Conservation (phyloP, 1,140 invertebrate species). For the Hyphantria cunea region DNA sequence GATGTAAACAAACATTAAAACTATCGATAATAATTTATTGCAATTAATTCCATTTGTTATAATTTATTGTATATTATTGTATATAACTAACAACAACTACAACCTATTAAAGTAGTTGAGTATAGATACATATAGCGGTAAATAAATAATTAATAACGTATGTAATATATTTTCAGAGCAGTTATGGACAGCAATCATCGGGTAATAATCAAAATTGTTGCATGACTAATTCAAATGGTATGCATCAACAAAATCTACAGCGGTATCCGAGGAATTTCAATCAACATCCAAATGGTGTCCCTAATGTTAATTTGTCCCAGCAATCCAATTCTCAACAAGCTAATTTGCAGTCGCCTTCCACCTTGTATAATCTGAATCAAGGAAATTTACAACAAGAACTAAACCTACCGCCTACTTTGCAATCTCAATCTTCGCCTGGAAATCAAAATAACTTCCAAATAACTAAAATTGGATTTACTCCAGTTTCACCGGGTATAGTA, state of each 20-base stretch:
- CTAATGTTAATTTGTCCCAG: constrained; percentile 12
- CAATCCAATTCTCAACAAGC: constrained; percentile 1
- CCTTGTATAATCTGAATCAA: neutral
- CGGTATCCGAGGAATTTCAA: constrained; percentile 11
- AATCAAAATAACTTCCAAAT: constrained; percentile 10
- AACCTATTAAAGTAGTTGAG: no score
- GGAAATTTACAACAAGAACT: constrained; percentile 8
- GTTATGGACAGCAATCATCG: constrained; percentile 33
- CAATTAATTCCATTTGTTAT: no score
- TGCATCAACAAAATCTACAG: constrained; percentile 23
- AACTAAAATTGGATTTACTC: constrained; percentile 13
- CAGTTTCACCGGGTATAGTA: constrained; percentile 1
- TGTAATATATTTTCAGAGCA: constrained; percentile 15
- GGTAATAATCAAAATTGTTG: constrained; percentile 30
- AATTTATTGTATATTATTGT: no score
- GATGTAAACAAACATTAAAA: no score
- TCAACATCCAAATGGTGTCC: constrained; percentile 15
- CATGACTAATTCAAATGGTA: constrained; percentile 2
- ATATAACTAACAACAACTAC: no score
- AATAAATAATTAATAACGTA: no score
- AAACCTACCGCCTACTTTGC: constrained; percentile 11
- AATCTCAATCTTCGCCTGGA: neutral
- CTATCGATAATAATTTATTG: no score
- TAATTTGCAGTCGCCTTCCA: constrained; percentile 10
- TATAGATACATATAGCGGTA: no score